Evolutionary conservation across 1,140 invertebrate species (phyloP).

Genomic region (Drosophila bocki): DNA sequence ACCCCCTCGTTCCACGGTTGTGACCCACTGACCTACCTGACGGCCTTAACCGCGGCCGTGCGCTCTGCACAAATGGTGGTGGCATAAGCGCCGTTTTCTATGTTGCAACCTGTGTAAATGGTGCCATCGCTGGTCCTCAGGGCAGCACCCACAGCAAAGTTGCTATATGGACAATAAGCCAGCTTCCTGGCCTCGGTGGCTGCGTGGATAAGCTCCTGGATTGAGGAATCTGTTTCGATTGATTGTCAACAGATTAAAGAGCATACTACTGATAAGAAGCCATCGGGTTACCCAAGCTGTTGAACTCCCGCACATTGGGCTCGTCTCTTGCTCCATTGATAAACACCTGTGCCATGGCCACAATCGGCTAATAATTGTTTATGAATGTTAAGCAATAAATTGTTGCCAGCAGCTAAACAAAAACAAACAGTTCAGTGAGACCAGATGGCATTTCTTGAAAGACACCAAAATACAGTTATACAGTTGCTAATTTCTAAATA

Average conservation of each 20-base stretch:
- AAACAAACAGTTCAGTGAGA: constrained; percentile 22
- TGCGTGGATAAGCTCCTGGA: constrained; percentile 88
- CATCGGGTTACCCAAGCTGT: constrained; percentile 58
- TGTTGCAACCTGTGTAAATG: constrained; percentile 91
- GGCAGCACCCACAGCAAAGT: constrained; percentile 96
- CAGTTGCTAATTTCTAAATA: neutral
- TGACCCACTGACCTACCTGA: constrained; percentile 85
- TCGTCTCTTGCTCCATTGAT: constrained; percentile 71
- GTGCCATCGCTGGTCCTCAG: constrained; percentile 91
- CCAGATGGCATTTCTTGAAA: neutral
- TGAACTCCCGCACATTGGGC: constrained; percentile 55
- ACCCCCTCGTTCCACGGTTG: neutral
- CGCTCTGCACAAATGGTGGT: constrained; percentile 96
- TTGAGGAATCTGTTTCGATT: constrained; percentile 86
- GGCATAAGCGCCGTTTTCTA: constrained; percentile 95
- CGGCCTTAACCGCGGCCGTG: constrained; percentile 93
- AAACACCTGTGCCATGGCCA: constrained; percentile 66
- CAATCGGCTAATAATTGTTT: constrained; percentile 13
- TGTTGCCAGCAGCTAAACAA: constrained; percentile 22
- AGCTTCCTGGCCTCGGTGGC: constrained; percentile 88
- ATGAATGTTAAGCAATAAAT: constrained; percentile 16
- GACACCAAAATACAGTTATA: neutral
- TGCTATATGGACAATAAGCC: constrained; percentile 94
- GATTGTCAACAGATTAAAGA: neutral
- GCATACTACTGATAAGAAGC: neutral